Percentiles rank a stretch among this genome's conserved stretches.
Conservation (phyloP, 2,113 vertebrate species). For the Pomatostomus ruficeps region DNA sequence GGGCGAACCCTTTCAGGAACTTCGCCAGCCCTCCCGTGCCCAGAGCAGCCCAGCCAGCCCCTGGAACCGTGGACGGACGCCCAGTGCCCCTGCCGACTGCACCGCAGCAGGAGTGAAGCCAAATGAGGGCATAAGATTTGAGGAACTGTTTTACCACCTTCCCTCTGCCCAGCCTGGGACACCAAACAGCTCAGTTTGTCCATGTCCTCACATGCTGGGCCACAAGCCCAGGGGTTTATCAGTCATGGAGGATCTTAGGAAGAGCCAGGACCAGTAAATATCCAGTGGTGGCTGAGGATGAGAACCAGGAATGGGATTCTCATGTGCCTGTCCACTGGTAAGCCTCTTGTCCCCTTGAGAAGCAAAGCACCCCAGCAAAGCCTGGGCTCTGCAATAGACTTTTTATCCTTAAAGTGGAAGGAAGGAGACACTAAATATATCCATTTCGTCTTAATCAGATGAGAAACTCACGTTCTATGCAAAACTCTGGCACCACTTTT, state of each 20-base stretch:
- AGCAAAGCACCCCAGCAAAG: background rate
- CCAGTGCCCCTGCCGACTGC: too few species aligned
- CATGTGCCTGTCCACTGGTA: rapidly evolving
- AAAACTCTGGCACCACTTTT: background rate
- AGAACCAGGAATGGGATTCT: background rate
- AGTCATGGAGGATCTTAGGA: rapidly evolving
- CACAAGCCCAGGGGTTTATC: background rate
- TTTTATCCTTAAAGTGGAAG: background rate
- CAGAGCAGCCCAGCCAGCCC: too few species aligned
- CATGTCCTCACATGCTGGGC: too few species aligned
- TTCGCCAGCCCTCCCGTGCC: too few species aligned
- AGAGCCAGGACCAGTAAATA: background rate
- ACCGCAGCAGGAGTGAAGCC: background rate
- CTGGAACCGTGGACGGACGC: too few species aligned
- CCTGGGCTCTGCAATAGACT: background rate
- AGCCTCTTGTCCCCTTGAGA: background rate
- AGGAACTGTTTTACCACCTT: background rate
- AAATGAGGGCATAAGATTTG: background rate
- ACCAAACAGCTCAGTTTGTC: background rate
- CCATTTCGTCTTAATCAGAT: background rate
- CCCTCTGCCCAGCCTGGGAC: background rate
- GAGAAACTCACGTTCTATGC: background rate
- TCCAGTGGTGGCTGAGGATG: background rate
- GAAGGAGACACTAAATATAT: background rate
- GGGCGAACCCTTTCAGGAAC: too few species aligned